These are phyloP conservation scores for Odontocerum albicorne DNA, from an alignment of 2,888 invertebrate genomes.

Conservation along the genomic window DNA sequence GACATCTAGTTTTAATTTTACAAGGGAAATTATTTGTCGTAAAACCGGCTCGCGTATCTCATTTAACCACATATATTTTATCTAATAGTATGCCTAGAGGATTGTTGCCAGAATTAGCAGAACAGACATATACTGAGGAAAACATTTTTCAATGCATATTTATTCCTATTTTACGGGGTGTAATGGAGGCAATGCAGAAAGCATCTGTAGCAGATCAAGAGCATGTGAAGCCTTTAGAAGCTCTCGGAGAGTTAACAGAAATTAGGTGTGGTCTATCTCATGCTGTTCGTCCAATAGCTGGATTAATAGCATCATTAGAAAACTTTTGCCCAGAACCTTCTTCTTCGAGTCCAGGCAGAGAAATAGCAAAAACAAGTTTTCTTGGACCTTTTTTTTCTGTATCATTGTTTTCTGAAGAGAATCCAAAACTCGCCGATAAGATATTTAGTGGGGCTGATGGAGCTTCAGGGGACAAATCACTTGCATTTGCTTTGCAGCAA, in stretches of 20 bases:
- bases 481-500: constrained; percentile 72
- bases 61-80: constrained; percentile 68
- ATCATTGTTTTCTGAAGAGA: constrained; percentile 92
- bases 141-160: constrained; percentile 62
- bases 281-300: constrained; percentile 76
- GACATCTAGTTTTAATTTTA: constrained; percentile 61
- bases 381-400: constrained; percentile 91
- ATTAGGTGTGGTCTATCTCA: constrained; percentile 69
- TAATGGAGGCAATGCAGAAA: constrained; percentile 68
- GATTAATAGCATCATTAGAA: constrained; percentile 62
- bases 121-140: constrained; percentile 62
- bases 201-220: constrained; percentile 70
- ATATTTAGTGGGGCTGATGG: constrained; percentile 60
- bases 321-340: constrained; percentile 75
- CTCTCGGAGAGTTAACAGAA: constrained; percentile 78
- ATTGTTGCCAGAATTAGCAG: constrained; percentile 69
- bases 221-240: constrained; percentile 67
- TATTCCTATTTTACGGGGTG: constrained; percentile 68
- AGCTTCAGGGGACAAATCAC: constrained; percentile 61
- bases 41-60: constrained; percentile 53
- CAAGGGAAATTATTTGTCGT: constrained; percentile 59
- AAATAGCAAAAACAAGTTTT: constrained; percentile 81
- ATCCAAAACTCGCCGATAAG: constrained; percentile 82
- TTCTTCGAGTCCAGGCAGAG: constrained; percentile 79
- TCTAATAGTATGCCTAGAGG: constrained; percentile 73